Conservation (phyloP, 2,113 vertebrate species). For the Phrynocephalus versicolor region DNA sequence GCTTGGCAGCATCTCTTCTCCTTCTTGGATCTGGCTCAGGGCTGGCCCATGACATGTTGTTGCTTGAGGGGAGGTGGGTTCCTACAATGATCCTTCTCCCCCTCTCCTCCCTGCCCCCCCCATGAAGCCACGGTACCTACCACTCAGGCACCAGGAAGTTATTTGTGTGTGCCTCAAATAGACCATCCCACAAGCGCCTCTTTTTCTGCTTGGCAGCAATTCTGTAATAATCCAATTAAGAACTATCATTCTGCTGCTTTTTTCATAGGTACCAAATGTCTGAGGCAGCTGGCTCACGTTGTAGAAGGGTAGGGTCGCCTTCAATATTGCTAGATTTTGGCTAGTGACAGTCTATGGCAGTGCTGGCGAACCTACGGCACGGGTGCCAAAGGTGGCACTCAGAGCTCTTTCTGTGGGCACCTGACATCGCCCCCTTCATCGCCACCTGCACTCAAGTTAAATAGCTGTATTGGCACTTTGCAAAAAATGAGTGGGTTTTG, state of each 20-base stretch:
- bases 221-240: background rate
- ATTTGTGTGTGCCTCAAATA: background rate
- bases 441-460: no score
- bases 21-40: background rate
- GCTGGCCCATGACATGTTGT: background rate
- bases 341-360: background rate
- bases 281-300: background rate
- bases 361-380: no score
- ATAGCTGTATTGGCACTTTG: no score
- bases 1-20: background rate
- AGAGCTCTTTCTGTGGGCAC: no score
- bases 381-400: no score
- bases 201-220: no score
- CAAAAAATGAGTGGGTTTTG: no score
- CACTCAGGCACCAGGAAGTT: background rate
- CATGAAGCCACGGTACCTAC: background rate
- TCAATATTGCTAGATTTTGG: background rate
- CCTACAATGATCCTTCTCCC: background rate
- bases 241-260: background rate
- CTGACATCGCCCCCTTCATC: no score
- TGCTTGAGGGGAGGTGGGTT: background rate
- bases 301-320: background rate
- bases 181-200: background rate
- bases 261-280: background rate
- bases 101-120: no score